Evolutionary conservation across 1,140 invertebrate genomes (phyloP).

Genomic region (Meloidogyne chitwoodi): DNA sequence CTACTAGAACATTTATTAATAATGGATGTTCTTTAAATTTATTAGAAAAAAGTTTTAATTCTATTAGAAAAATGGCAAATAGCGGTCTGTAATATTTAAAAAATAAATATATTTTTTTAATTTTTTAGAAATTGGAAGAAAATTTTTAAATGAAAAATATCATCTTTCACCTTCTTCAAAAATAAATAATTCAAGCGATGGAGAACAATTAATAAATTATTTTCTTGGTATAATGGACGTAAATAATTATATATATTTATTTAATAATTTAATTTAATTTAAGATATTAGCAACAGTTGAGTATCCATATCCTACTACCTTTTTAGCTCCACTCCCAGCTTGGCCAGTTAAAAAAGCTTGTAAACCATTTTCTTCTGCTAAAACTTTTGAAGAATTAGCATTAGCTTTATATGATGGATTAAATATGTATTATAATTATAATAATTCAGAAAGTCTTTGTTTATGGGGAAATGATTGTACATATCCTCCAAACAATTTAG

Average conservation of each 20-base stretch:
- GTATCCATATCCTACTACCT: conserved; percentile 63
- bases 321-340: conserved; percentile 62
- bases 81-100: neutral
- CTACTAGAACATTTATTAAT: conserved; percentile 73
- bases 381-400: conserved; percentile 19
- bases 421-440: conserved; percentile 38
- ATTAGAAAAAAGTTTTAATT: conserved; percentile 32
- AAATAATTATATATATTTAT: neutral
- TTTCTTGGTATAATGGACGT: conserved; percentile 14
- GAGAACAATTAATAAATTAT: neutral
- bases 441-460: conserved; percentile 16
- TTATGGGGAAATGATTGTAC: conserved; percentile 4
- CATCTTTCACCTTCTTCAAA: conserved; percentile 35
- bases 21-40: conserved; percentile 67
- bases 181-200: conserved; percentile 36
- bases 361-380: conserved; percentile 17
- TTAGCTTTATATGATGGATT: conserved; percentile 27
- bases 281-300: conserved; percentile 63
- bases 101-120: neutral
- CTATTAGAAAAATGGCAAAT: conserved; percentile 44
- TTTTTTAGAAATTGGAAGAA: conserved; percentile 40
- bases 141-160: conserved; percentile 50
- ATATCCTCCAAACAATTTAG: conserved; percentile 23
- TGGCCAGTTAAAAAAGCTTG: conserved; percentile 64
- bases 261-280: conserved; percentile 14